Base-by-base conservation (phyloP, 2,113 vertebrate species). In the Asarcornis scutulata region DNA sequence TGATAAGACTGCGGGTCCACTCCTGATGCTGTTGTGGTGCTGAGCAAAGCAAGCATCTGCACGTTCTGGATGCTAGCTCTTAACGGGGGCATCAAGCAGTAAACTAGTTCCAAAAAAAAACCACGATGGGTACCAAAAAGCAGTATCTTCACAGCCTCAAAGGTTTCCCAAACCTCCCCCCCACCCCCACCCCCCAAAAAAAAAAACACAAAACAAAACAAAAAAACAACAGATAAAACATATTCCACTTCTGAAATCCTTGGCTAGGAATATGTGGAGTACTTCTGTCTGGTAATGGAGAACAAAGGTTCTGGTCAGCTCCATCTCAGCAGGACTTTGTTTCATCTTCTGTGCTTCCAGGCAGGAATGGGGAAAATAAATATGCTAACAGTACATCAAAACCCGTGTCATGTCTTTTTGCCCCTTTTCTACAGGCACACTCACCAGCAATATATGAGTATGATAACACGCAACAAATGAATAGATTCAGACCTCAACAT, bases 41-140 rank as follows among this genome's bases (percentile, higher is more conserved):
- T 16, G 68, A 77, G 32, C 23, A 36, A 62, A 62, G 26, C 16
- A 64, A 69, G 29, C 5, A 73, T 17, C 27, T 66, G 3, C 8
- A 36, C 48, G 9, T 17, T 34, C 26, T 44, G 9, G 21, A 32
- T 6, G 48, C 0, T 2, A 26, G 60, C 7, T 7, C 20, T 81
- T 86, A 44, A 66, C 21, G 17, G 34, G 6, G 13, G 8, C 18
- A 60, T 72, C 63, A 71, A 0, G 0, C 1, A 40, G 18, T 21
- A 53, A 81, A 87, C 13, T 3, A 2, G 62, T 5, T 38, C 32
- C 50, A 13, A 46, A 17, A 44, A 44, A 58, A 44, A 53, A 59
- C 59, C 77, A 62, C 22, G 1, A 25, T 3, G 0, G 32, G 13
- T 66, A 27, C 10, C 34, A 62, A 62, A 83, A 83, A 36, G 22